phyloP scores from a whole-genome alignment of 2,888 invertebrate species.

The Barypeithes pellucidus region DNA sequence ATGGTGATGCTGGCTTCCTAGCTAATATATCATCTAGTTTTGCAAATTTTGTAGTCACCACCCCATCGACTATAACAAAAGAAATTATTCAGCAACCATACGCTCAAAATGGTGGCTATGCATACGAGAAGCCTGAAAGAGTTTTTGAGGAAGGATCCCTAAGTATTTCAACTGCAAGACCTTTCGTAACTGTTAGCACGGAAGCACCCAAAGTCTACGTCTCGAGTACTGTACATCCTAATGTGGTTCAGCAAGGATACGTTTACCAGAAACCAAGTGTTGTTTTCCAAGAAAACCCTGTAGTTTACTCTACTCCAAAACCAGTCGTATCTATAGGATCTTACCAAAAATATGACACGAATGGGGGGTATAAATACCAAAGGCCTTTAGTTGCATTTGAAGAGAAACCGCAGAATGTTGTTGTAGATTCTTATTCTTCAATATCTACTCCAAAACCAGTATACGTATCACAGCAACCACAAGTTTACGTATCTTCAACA shows the following conservation, averaged over 20 bases:
- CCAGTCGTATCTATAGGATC: constrained; percentile 13
- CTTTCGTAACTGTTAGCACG: constrained; percentile 33
- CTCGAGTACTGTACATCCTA: constrained; percentile 68
- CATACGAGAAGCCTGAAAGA: constrained; percentile 64
- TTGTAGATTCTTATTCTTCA: constrained; percentile 22
- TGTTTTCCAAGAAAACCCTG: constrained; percentile 29
- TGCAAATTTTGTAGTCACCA: constrained; percentile 57
- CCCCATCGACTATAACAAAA: constrained; percentile 46
- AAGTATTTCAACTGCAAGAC: constrained; percentile 41
- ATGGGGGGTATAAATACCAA: constrained; percentile 51
- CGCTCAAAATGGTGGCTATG: constrained; percentile 63
- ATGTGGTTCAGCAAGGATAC: constrained; percentile 63
- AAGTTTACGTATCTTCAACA: constrained; percentile 50
- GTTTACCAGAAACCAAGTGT: constrained; percentile 55
- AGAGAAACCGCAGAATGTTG: constrained; percentile 35
- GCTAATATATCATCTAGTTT: constrained; percentile 56
- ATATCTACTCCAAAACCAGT: constrained; percentile 50
- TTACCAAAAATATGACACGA: constrained; percentile 30
- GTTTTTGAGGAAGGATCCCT: constrained; percentile 67
- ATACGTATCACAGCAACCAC: constrained; percentile 42
- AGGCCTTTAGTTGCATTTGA: constrained; percentile 54
- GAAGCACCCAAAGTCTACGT: constrained; percentile 36
- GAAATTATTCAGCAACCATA: constrained; percentile 32
- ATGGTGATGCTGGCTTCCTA: constrained; percentile 49
- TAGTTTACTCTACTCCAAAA: constrained; percentile 19